phyloP scores from a whole-genome alignment of 2,888 invertebrate species.

The Drosophila testacea region DNA sequence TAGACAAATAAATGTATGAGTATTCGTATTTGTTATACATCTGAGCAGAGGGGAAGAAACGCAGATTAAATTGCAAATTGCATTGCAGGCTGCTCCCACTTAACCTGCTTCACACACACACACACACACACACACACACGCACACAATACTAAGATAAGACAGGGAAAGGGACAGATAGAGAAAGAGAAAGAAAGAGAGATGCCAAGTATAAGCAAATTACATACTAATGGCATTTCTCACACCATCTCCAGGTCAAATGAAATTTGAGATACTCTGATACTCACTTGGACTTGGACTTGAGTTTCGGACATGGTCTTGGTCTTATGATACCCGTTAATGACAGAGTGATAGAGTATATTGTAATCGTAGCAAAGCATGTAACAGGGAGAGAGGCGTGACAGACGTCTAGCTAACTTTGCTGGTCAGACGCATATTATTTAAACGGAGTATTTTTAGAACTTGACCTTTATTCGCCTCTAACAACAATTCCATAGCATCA shows the following conservation, averaged over 20 bases:
- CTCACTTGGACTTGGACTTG: constrained; percentile 14
- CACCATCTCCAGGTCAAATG: constrained; percentile 30
- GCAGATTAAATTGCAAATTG: constrained; percentile 35
- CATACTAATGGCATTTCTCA: constrained; percentile 53
- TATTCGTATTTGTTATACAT: neutral
- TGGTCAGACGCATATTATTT: too few relatives aligned
- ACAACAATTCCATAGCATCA: too few relatives aligned
- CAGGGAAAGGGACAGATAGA: neutral
- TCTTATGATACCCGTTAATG: neutral
- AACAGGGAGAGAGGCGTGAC: too few relatives aligned
- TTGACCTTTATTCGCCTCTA: too few relatives aligned
- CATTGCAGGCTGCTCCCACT: constrained; percentile 20
- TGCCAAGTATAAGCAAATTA: constrained; percentile 36
- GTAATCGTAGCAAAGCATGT: too few relatives aligned
- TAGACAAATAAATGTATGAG: constrained; percentile 3
- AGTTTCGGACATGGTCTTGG: neutral
- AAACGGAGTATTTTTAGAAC: too few relatives aligned
- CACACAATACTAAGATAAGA: neutral
- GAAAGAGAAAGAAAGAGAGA: neutral
- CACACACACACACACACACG: neutral
- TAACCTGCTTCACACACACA: constrained; percentile 13
- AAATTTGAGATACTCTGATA: constrained; percentile 37
- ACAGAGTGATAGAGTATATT: too few relatives aligned
- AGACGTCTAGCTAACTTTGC: too few relatives aligned
- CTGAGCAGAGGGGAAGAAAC: neutral